Conservation (phyloP, 2,113 vertebrate species). For the Ibidorhyncha struthersii region DNA sequence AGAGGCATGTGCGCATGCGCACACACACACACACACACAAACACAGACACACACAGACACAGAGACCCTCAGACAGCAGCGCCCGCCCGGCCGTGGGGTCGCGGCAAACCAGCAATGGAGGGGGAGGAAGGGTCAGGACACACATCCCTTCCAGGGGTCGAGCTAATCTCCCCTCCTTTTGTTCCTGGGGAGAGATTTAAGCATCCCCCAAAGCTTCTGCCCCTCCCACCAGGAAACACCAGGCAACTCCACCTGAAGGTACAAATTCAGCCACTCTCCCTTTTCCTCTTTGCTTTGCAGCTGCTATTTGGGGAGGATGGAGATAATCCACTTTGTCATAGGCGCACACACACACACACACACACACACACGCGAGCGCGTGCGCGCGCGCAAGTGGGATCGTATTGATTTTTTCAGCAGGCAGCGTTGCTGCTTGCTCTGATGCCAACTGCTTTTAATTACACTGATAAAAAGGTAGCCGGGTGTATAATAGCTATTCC, state of each 20-base stretch:
- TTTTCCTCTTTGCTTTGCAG: constrained; percentile 34
- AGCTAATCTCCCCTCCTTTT: constrained; percentile 28
- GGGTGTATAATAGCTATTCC: not conserved
- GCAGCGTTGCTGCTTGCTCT: not conserved
- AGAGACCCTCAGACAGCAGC: not conserved
- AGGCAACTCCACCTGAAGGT: constrained; percentile 37
- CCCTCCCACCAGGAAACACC: constrained; percentile 45
- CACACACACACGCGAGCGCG: not conserved
- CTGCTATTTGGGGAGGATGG: constrained; percentile 31
- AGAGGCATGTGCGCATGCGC: too few species aligned
- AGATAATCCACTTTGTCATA: constrained; percentile 49
- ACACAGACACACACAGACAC: not conserved
- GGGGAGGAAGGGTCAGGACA: not conserved
- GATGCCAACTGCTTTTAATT: not conserved
- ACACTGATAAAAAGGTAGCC: not conserved
- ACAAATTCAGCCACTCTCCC: constrained; percentile 61
- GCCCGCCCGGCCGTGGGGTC: accelerated
- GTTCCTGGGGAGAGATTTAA: not conserved
- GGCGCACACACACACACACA: not conserved
- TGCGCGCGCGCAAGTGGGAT: not conserved
- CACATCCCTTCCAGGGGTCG: not conserved
- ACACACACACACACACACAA: not conserved
- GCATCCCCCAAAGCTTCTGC: constrained; percentile 9
- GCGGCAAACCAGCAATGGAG: not conserved
- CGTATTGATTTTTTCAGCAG: not conserved